phyloP scores from a whole-genome alignment of 92 coral and sea anemone genomes.

The Porites evermanni region DNA sequence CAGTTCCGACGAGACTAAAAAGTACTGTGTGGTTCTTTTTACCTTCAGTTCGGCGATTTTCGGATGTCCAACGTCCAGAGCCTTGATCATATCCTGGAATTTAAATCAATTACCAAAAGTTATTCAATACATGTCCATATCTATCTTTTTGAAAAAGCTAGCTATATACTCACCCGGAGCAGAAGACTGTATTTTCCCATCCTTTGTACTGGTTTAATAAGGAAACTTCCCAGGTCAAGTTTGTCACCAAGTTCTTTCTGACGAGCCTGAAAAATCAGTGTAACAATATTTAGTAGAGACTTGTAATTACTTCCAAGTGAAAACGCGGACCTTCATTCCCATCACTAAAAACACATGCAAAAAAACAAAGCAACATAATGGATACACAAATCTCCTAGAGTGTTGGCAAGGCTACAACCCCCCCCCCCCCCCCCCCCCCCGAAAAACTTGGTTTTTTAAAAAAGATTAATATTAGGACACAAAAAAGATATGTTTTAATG shows the following conservation, averaged over 20 bases:
- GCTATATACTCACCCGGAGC: conserved; percentile 70
- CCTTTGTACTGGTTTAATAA: conserved; percentile 97
- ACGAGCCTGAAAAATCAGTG: conserved; percentile 64
- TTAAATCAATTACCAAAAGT: background rate
- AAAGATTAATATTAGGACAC: too few species aligned
- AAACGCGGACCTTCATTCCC: too few species aligned
- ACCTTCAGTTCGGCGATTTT: conserved; percentile 84
- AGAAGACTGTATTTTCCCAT: conserved; percentile 96
- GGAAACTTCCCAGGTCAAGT: conserved; percentile 95
- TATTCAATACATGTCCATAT: background rate
- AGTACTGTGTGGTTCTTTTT: background rate
- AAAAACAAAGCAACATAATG: too few species aligned
- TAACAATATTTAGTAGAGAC: background rate
- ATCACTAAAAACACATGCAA: too few species aligned
- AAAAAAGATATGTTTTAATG: too few species aligned
- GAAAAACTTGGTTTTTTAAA: too few species aligned
- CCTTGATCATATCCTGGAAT: conserved; percentile 90
- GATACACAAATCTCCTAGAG: too few species aligned
- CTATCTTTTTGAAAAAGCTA: background rate
- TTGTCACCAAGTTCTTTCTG: conserved; percentile 97
- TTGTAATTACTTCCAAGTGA: too few species aligned
- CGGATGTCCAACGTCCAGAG: conserved; percentile 65
- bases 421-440: too few species aligned
- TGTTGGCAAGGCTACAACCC: too few species aligned
- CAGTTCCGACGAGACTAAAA: too few species aligned